Base-by-base conservation (phyloP, 2,797 vertebrate species). In the Gobio occitaniae region DNA sequence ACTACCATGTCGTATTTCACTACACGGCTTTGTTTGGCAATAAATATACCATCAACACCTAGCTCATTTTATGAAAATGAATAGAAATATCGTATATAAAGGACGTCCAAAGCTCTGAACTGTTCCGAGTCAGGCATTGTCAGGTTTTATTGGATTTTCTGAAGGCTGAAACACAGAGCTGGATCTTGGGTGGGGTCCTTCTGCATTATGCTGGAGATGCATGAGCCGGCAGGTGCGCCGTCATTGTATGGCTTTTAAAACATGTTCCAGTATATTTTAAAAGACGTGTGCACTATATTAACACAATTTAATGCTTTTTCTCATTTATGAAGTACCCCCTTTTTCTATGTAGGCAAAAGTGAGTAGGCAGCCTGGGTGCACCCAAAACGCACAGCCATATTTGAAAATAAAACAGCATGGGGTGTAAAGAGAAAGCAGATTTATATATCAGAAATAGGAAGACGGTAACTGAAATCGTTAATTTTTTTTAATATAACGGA, bases 111-210 rank as follows among this genome's bases (percentile, higher is more conserved):
- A 48, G 29, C 52, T 86, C 74, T 56, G 65, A 38, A 36, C 36
- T 75, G 50, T 82, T 79, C 66, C 56, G 69, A 32, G 59, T 59
- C 19, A 16, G 65, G 41, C 47, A 83, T 76, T 75, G 88, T 52
- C 77, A 78, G 83, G 88, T 88, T 90, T 84, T 86, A 83, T 76
- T 56, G 69, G 75, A 79, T 88, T 80, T 82, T 87, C 86, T 86
- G 86, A 87, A 89, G 88, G 90, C 89, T 90, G 90, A 86, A 78
- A 85, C 78, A 69, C 86, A 80, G 83, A 54, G 71, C 83, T 92
- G 74, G 93, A 94, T 94, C 90, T 95, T 95, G 95, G 95, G 95
- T 96, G 95, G 94, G 95, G 95, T 95, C 95, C 93, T 91, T 93
- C 95, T 95, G 95, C 95, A 96, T 95, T 95, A 95, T 95, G 95